Base-by-base conservation (phyloP, 2,113 vertebrate species). In the Ascaphus truei region DNA sequence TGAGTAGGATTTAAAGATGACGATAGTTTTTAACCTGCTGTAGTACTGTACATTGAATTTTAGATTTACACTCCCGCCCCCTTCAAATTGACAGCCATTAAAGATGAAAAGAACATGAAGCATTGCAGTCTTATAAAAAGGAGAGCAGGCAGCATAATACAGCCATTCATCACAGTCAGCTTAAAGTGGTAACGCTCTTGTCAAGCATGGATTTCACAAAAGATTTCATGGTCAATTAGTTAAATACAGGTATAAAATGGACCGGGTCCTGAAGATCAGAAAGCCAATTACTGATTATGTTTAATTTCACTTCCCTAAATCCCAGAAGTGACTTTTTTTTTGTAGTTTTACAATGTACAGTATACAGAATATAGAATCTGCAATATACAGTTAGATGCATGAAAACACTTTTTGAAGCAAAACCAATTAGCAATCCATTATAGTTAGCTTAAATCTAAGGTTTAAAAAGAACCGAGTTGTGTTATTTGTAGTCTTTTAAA, bases 201-300 rank as follows among this genome's bases (percentile, higher is more conserved):
- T 80, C 79, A 83, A 79, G 72, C 76, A 43, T 0, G 10, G 77
- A 79, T 82, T 87, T 76, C 74, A 80, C 76, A 75, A 71, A 78
- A 85, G 79, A 88, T 88, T 90, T 88, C 86, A 89, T 71, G 83
- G 84, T 87, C 87, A 88, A 83, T 92, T 89, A 89, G 81, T 77
- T 83, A 87, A 87, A 88, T 82, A 81, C 79, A 89, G 74, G 81
- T 84, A 88, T 75, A 88, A 87, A 85, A 80, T 75, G 80, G 78
- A 82, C 86, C 79, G 62, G 66, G 81, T 75, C 69, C 39, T 50
- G 68, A 80, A 84, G 84, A 90, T 83, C 84, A 89, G 71, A 74
- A 74, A 84, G 78, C 74, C 83, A 90, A 87, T 86, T 89, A 89
- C 83, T 80, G 79, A 85, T 81, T 83, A 85, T 75, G 75, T 83